phyloP scores from a whole-genome alignment of 1,140 invertebrate species.

The Aphelenchoides avenae region DNA sequence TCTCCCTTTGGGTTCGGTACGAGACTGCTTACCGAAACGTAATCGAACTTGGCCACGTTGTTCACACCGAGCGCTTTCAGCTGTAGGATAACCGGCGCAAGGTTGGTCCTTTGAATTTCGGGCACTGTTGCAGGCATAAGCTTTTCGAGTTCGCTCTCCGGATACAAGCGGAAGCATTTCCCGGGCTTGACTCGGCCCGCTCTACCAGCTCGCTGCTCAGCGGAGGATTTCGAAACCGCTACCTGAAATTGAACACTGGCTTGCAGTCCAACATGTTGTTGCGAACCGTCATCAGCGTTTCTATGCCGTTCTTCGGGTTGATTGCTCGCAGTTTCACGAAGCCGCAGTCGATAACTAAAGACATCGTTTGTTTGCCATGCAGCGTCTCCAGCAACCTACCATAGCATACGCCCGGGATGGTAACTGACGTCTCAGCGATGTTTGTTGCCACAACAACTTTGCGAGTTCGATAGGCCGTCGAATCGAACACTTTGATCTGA shows the following conservation, averaged over 20 bases:
- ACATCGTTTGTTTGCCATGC: slow-evolving; percentile 6
- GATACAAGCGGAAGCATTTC: slow-evolving; percentile 70
- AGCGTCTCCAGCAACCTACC: no score
- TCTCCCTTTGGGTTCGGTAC: background rate
- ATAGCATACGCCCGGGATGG: slow-evolving; percentile 82
- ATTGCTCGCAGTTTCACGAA: slow-evolving; percentile 93
- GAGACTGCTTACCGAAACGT: slow-evolving; percentile 60
- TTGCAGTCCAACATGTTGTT: background rate
- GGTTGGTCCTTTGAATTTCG: slow-evolving; percentile 84
- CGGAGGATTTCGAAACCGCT: slow-evolving; percentile 68
- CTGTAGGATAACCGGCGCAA: slow-evolving; percentile 79
- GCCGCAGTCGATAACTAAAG: slow-evolving; percentile 85
- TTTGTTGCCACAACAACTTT: slow-evolving; percentile 94
- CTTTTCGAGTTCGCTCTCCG: slow-evolving; percentile 72
- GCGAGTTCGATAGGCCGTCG: slow-evolving; percentile 69
- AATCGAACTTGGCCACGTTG: slow-evolving; percentile 69
- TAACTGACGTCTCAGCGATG: slow-evolving; percentile 92
- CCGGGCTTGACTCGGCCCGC: slow-evolving; percentile 79
- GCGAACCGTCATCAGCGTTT: slow-evolving; percentile 75
- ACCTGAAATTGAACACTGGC: slow-evolving; percentile 70
- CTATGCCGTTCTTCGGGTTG: slow-evolving; percentile 76
- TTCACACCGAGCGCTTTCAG: slow-evolving; percentile 90
- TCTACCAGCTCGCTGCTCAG: slow-evolving; percentile 82
- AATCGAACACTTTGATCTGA: slow-evolving; percentile 82
- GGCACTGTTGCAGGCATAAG: slow-evolving; percentile 72